Percentiles rank a stretch among this genome's conserved stretches.
Conservation (phyloP, 1,140 invertebrate genomes). For the Macrosteles quadrilineatus region DNA sequence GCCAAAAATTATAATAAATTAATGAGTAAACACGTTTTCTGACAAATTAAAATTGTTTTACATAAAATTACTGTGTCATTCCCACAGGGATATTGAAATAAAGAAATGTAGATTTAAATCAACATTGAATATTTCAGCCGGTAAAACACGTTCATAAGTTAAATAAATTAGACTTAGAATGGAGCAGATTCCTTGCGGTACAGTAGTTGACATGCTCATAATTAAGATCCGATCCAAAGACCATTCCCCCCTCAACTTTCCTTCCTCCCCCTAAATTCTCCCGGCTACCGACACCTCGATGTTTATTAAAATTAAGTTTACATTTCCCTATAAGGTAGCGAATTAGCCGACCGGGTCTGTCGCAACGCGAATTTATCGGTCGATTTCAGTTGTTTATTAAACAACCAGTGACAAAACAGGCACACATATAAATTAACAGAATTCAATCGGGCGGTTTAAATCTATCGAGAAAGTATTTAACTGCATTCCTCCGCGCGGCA, state of each 20-base stretch:
- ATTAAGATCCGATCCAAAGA: too few species aligned
- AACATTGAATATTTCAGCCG: too few species aligned
- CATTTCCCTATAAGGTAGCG: slow-evolving; percentile 21
- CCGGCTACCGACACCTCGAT: slow-evolving; percentile 2
- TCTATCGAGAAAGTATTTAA: neutral
- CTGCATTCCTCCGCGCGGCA: neutral
- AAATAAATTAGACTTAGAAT: too few species aligned
- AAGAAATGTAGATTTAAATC: too few species aligned
- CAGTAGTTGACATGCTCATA: too few species aligned
- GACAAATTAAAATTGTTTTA: too few species aligned
- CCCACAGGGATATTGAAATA: too few species aligned
- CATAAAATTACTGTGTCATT: too few species aligned
- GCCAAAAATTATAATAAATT: too few species aligned
- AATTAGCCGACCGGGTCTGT: neutral
- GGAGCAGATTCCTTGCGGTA: too few species aligned
- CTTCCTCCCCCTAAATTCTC: neutral
- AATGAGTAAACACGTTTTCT: too few species aligned
- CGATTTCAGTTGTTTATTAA: slow-evolving; percentile 22
- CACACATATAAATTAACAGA: slow-evolving; percentile 1
- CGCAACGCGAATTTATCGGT: slow-evolving; percentile 17
- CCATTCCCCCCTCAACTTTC: neutral
- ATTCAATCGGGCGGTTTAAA: slow-evolving; percentile 14
- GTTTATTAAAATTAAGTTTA: slow-evolving; percentile 27
- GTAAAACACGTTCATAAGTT: too few species aligned
- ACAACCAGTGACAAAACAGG: slow-evolving; percentile 13